A percentile compares a stretch with the other conserved stretches of the same genome.
Conservation (phyloP, 2,113 vertebrate genomes). For the Ailurus styani region DNA sequence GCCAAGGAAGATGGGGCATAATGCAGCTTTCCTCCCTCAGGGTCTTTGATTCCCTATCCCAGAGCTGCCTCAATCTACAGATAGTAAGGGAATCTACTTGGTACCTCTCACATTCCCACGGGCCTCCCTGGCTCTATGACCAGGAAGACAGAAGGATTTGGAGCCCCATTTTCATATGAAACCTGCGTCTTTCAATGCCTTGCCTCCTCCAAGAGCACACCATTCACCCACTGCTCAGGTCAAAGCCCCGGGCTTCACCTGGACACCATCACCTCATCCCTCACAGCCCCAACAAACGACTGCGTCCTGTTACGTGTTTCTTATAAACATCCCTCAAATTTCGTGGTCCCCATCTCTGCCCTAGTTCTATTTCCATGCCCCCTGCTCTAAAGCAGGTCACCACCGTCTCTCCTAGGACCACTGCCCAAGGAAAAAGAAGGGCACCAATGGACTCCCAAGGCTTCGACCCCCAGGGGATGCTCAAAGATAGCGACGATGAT, state of each 20-base stretch:
- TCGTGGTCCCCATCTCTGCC: background rate
- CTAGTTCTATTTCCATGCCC: background rate
- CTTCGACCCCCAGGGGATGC: background rate
- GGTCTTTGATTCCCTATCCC: background rate
- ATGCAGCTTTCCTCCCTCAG: too few relatives aligned
- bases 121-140: background rate
- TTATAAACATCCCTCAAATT: background rate
- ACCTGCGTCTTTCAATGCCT: background rate
- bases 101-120: background rate
- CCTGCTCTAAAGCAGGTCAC: background rate
- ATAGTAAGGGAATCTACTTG: fast-evolving
- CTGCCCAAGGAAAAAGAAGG: background rate
- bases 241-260: background rate
- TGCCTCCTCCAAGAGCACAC: too few relatives aligned
- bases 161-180: background rate
- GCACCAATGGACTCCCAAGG: background rate
- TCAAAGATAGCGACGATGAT: background rate
- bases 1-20: too few relatives aligned
- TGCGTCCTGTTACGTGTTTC: background rate
- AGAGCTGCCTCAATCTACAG: background rate
- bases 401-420: background rate
- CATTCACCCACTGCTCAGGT: background rate
- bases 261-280: too few relatives aligned
- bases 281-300: background rate
- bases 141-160: background rate